phyloP scores from a whole-genome alignment of 2,113 vertebrate species.

The Xenopus laevis region DNA sequence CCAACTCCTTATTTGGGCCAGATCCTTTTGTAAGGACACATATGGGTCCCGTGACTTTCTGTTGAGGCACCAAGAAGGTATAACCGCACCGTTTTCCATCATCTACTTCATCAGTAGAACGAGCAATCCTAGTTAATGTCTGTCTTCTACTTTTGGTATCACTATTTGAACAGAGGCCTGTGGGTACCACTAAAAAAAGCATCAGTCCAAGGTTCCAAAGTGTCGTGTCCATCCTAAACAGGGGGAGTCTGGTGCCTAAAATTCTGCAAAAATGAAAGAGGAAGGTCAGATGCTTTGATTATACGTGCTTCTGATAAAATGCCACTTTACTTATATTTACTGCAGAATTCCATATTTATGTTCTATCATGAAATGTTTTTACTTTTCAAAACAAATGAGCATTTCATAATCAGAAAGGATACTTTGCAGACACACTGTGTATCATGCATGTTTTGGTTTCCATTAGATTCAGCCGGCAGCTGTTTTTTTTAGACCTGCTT shows the following conservation, averaged over 20 bases:
- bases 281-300: no score
- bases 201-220: slow-evolving; percentile 72
- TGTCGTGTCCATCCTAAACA: slow-evolving; percentile 17
- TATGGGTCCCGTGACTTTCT: slow-evolving; percentile 93
- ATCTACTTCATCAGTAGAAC: slow-evolving; percentile 64
- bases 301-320: no score
- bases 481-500: no score
- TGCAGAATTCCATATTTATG: no score
- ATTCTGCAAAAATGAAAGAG: slow-evolving; percentile 43
- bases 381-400: no score
- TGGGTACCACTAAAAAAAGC: slow-evolving; percentile 69
- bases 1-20: slow-evolving; percentile 75
- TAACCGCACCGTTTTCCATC: slow-evolving; percentile 87
- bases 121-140: slow-evolving; percentile 64
- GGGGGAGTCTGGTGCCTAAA: slow-evolving; percentile 1
- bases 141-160: slow-evolving; percentile 55
- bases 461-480: no score
- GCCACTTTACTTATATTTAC: no score
- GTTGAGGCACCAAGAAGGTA: slow-evolving; percentile 91
- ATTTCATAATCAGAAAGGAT: no score
- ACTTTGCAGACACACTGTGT: no score
- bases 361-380: no score
- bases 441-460: no score
- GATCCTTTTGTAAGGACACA: slow-evolving; percentile 82
- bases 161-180: slow-evolving; percentile 55